A percentile compares a stretch with the other conserved stretches of the same genome.
Conservation (phyloP, 1,140 invertebrate species). For the Meteorus sp. region DNA sequence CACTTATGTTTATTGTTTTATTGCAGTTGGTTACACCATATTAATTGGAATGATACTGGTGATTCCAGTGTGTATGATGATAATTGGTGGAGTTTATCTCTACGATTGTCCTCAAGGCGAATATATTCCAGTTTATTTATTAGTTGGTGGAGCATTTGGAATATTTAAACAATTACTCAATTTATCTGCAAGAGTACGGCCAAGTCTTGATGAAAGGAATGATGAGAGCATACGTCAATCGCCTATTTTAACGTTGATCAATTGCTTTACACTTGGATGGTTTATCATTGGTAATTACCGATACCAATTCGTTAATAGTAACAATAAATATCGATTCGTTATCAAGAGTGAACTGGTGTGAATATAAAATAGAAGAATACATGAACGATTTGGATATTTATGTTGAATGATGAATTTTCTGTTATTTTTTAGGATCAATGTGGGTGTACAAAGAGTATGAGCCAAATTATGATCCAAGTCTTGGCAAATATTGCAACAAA, state of each 20-base stretch:
- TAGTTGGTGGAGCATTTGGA: slow-evolving; percentile 68
- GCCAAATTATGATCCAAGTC: slow-evolving; percentile 62
- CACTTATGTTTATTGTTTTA: slow-evolving; percentile 14
- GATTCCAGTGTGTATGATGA: slow-evolving; percentile 68
- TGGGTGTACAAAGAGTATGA: slow-evolving; percentile 70
- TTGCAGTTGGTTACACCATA: slow-evolving; percentile 68
- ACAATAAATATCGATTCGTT: too few relatives aligned
- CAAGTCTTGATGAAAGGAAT: slow-evolving; percentile 60
- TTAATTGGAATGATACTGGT: slow-evolving; percentile 65
- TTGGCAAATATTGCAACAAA: slow-evolving; percentile 65
- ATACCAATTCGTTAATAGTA: too few relatives aligned
- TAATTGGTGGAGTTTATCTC: slow-evolving; percentile 67
- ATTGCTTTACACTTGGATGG: slow-evolving; percentile 70
- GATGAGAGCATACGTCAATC: slow-evolving; percentile 62
- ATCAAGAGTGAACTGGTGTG: too few relatives aligned
- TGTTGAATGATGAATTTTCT: too few relatives aligned
- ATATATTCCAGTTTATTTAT: slow-evolving; percentile 71
- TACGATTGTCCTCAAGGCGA: slow-evolving; percentile 68
- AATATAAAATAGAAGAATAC: too few relatives aligned
- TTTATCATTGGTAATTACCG: slow-evolving; percentile 64
- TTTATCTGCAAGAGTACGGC: slow-evolving; percentile 59
- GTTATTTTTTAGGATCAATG: slow-evolving; percentile 59
- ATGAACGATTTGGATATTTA: too few relatives aligned
- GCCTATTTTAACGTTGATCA: slow-evolving; percentile 64
- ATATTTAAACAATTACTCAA: slow-evolving; percentile 66